Percentiles rank a stretch among this genome's conserved stretches.
Evolutionary conservation across 1,140 invertebrate species (phyloP).

Genomic region (Pollicipes pollicipes): DNA sequence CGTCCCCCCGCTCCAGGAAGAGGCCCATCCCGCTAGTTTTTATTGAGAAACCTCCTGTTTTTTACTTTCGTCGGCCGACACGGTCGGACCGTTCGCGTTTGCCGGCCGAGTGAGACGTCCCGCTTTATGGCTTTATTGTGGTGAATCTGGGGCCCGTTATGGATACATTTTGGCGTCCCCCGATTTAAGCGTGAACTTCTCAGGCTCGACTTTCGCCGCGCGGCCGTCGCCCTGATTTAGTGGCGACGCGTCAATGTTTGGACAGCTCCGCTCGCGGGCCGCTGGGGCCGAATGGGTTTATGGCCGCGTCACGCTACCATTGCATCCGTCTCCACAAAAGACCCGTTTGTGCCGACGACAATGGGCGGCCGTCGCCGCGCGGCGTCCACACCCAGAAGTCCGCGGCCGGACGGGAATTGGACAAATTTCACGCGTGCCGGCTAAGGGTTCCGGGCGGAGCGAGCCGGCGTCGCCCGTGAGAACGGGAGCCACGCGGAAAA

Average conservation of each 20-base stretch:
- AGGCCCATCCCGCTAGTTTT: not conserved
- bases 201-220: not conserved
- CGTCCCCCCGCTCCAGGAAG: not conserved
- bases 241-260: not conserved
- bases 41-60: not conserved
- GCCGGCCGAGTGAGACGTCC: not conserved
- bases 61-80: not conserved
- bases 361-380: not conserved
- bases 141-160: not conserved
- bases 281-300: not conserved
- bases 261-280: not conserved
- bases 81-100: not conserved
- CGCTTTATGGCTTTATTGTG: not conserved
- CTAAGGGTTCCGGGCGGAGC: not conserved
- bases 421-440: not conserved
- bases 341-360: not conserved
- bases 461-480: not conserved
- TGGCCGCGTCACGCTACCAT: not conserved
- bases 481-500: not conserved
- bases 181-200: slow-evolving; percentile 1
- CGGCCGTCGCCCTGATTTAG: not conserved
- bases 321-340: not conserved
- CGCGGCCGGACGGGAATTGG: not conserved
- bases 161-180: not conserved
- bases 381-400: no score